Conservation (phyloP, 2,113 vertebrate genomes). For the Hoplias malabaricus region DNA sequence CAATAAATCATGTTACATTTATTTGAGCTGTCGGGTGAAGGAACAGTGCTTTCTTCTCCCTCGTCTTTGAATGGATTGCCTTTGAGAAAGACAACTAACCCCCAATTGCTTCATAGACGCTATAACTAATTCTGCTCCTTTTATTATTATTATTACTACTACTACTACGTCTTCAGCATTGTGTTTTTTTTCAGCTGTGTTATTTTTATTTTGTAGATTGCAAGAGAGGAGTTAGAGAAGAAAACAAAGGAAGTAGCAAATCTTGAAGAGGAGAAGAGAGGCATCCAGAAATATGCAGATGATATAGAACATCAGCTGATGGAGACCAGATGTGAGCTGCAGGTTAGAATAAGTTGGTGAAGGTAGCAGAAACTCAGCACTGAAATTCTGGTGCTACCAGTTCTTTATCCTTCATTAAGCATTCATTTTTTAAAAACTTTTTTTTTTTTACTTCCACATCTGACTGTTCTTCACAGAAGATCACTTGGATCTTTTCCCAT, state of each 20-base stretch:
- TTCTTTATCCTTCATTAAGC: not conserved
- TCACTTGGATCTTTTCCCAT: too few species aligned
- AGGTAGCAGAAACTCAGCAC: not conserved
- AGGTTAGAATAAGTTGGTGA: slow-evolving; percentile 34
- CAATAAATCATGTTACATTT: too few species aligned
- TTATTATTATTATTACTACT: too few species aligned
- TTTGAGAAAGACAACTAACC: too few species aligned
- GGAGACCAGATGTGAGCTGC: slow-evolving; percentile 26
- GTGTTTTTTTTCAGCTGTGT: not conserved
- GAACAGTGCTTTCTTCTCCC: too few species aligned
- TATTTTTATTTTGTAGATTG: slow-evolving; percentile 26
- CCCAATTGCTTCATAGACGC: too few species aligned
- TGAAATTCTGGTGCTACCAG: not conserved
- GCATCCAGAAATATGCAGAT: slow-evolving; percentile 26
- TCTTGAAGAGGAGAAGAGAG: slow-evolving; percentile 38
- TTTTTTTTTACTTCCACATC: too few species aligned
- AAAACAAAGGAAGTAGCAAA: slow-evolving; percentile 27
- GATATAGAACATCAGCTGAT: slow-evolving; percentile 34
- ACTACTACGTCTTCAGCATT: too few species aligned
- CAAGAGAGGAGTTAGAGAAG: slow-evolving; percentile 26
- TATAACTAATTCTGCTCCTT: too few species aligned
- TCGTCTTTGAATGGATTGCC: too few species aligned
- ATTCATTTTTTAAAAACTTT: not conserved
- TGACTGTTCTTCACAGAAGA: too few species aligned
- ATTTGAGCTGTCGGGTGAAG: not conserved